Conservation (phyloP, 2,113 vertebrate genomes). For the Labeo rohita region DNA sequence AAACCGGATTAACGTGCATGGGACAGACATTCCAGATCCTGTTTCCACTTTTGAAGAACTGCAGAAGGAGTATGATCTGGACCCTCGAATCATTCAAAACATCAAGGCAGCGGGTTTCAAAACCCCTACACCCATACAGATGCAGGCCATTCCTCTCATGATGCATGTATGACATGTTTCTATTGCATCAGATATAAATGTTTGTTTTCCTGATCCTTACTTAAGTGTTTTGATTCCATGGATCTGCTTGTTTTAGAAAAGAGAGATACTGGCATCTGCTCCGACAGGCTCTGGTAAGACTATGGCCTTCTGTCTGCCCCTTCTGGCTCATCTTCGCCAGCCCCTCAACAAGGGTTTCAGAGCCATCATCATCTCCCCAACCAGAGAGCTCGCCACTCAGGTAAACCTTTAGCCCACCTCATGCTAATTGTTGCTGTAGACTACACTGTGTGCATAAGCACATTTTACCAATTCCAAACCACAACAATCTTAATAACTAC, state of each 20-base stretch:
- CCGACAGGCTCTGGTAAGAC: slow-evolving; percentile 97
- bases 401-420: slow-evolving; percentile 65
- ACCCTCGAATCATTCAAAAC: slow-evolving; percentile 83
- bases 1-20: slow-evolving; percentile 88
- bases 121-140: slow-evolving; percentile 89
- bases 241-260: slow-evolving; percentile 72
- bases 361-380: slow-evolving; percentile 91
- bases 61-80: slow-evolving; percentile 84
- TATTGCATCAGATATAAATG: background rate
- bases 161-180: slow-evolving; percentile 79
- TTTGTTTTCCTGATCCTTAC: background rate
- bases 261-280: slow-evolving; percentile 93
- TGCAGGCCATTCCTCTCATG: slow-evolving; percentile 95
- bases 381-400: slow-evolving; percentile 93
- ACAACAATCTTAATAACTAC: too few species aligned
- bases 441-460: too few species aligned
- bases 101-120: slow-evolving; percentile 83
- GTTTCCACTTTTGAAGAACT: slow-evolving; percentile 88
- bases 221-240: background rate
- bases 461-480: too few species aligned
- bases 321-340: slow-evolving; percentile 86
- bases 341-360: slow-evolving; percentile 92
- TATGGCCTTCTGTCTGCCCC: slow-evolving; percentile 90
- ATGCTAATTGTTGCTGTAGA: background rate
- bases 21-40: slow-evolving; percentile 90